Evolutionary conservation across 1,140 invertebrate genomes (phyloP).

Genomic region (Ditylenchus dipsaci): DNA sequence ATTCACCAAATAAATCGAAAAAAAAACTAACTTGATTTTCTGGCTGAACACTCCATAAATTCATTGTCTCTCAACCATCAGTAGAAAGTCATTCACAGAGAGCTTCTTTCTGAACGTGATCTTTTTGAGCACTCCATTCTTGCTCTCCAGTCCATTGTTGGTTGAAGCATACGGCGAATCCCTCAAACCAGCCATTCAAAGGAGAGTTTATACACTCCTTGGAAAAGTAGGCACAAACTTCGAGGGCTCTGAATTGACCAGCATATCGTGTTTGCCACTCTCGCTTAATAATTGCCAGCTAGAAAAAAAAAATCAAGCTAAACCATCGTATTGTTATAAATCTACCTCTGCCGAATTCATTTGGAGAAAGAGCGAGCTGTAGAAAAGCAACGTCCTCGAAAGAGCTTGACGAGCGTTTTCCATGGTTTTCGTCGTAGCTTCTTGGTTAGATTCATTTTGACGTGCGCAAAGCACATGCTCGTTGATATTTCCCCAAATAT

Average conservation of each 20-base stretch:
- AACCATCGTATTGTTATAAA: neutral
- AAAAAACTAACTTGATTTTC: neutral
- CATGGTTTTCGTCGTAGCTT: neutral
- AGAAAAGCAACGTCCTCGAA: neutral
- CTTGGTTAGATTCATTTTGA: neutral
- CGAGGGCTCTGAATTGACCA: neutral
- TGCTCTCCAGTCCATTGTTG: neutral
- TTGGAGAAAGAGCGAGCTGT: neutral
- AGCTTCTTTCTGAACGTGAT: neutral
- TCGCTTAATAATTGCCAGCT: neutral
- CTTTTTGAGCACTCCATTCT: neutral
- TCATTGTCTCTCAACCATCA: neutral
- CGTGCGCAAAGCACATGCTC: neutral
- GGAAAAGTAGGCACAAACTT: neutral
- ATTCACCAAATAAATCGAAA: too few relatives aligned
- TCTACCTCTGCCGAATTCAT: neutral
- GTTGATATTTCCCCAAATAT: neutral
- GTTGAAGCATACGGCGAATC: neutral
- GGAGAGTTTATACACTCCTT: neutral
- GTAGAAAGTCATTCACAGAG: neutral
- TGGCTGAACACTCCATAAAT: neutral
- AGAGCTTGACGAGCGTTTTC: neutral
- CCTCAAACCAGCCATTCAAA: neutral
- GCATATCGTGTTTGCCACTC: neutral
- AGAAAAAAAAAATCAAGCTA: neutral